Evolutionary conservation across 2,888 invertebrate species (phyloP), one percentile per base, ranked within the genome.

Genomic region (Diarsia mendica): DNA sequence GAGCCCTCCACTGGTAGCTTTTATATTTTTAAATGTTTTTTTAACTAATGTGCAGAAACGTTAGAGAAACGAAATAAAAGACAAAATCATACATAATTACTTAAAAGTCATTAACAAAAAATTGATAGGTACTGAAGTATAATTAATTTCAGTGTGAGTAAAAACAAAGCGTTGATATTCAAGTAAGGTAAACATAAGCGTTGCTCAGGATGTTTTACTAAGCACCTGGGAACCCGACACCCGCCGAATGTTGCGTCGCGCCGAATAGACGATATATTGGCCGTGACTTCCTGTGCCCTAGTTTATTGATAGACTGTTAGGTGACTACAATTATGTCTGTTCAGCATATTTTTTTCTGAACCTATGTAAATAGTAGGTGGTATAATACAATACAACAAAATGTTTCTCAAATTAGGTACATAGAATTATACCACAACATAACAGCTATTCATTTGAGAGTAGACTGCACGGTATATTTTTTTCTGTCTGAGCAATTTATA

Each of bases 131-230:
- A 79, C 79, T 80, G 64, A 65, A 80, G 67, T 78, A 75, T 78
- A n/a, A n/a, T 78, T 81, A 78, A 78, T 81, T 67, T 49, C 53
- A 61, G n/a, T 15, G 53, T 49, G 28, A 77, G 53, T 69, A 51
- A 78, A 80, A 75, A 82, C 75, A 81, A 72, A 79, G 39, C 28
- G n/a, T 73, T 80, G 0, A 39, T 39, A 39, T 39, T 39, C 39
- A 8, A 84, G 61, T 68, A 67, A 79, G 77, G 81, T 89, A 89
- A 90, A 90, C 90, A 88, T 67, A 67, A 9, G 53, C 85, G 33
- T 20, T n/a, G 23, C 5, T 46, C 82, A 85, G 88, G 88, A 89
- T 88, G 88, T 87, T 87, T 68, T 75, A 77, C 69, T 80, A 75
- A 79, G 70, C 69, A 77, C 67, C 79, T 77, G 61, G 49, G 65